Evolutionary conservation across 2,888 invertebrate species (phyloP), one percentile per base, ranked within the genome.

Genomic region (Pseudanteris insignis): DNA sequence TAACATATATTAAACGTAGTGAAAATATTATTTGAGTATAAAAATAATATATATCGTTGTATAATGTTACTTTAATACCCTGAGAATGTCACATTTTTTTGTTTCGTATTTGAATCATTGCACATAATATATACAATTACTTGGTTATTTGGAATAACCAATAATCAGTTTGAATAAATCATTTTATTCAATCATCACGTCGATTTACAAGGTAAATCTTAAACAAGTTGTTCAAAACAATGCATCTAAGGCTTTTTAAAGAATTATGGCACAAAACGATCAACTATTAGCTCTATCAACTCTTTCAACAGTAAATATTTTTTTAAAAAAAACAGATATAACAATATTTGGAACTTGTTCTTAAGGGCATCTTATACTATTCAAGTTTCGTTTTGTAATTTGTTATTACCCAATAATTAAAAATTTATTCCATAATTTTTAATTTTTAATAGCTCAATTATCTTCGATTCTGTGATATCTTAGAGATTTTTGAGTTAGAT

Each of bases 131-230:
- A n/a, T n/a, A n/a, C n/a, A n/a, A n/a, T n/a, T n/a, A n/a, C n/a
- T n/a, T n/a, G n/a, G n/a, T n/a, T n/a, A n/a, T n/a, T n/a, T n/a
- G n/a, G n/a, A n/a, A n/a, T n/a, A n/a, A n/a, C n/a, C n/a, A n/a
- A n/a, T n/a, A n/a, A n/a, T n/a, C n/a, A n/a, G n/a, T n/a, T 65
- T 64, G 66, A 68, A 67, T 68, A 66, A 68, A 64, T 67, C 66
- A 64, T 68, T 57, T 68, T 72, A 71, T 68, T 73, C 71, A 71
- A 73, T 75, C 70, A 68, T 70, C 63, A 64, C 70, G 68, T 69
- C 62, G 70, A 75, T 74, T 69, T 65, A 73, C 68, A 73, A 69
- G 73, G 69, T 66, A 67, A 58, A 59, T 60, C 65, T 64, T 66
- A 67, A 66, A 50, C n/a, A n/a, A n/a, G n/a, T n/a, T n/a, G n/a